Evolutionary conservation across 2,797 vertebrate genomes (phyloP).

Genomic region (Poeciliopsis gracilis): DNA sequence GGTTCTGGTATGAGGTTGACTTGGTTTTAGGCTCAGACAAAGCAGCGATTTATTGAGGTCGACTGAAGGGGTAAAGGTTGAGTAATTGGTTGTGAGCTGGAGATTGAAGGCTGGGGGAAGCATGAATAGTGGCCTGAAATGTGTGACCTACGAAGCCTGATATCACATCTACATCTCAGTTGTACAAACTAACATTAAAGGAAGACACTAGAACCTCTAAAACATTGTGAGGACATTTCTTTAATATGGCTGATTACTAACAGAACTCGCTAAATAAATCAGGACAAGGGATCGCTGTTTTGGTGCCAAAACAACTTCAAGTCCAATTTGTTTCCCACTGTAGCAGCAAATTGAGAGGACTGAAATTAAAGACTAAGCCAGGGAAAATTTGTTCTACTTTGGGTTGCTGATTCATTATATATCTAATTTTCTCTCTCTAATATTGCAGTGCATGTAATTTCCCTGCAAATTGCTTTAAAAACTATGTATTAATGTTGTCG

Average conservation of each 20-base stretch:
- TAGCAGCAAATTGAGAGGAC: slow-evolving; percentile 51
- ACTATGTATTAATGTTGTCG: slow-evolving; percentile 60
- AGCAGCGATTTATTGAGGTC: slow-evolving; percentile 48
- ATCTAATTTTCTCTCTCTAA: slow-evolving; percentile 66
- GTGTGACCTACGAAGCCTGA: slow-evolving; percentile 11
- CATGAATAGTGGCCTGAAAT: slow-evolving; percentile 31
- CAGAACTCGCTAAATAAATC: slow-evolving; percentile 53
- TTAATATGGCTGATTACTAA: slow-evolving; percentile 43
- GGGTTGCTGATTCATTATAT: slow-evolving; percentile 66
- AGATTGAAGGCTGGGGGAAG: slow-evolving; percentile 40
- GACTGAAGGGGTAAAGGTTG: slow-evolving; percentile 50
- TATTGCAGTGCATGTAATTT: slow-evolving; percentile 61
- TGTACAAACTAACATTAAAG: slow-evolving; percentile 12
- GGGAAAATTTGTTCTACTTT: slow-evolving; percentile 48
- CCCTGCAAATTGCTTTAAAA: slow-evolving; percentile 54
- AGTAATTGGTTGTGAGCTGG: slow-evolving; percentile 53
- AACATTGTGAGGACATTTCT: slow-evolving; percentile 14
- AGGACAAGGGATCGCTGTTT: slow-evolving; percentile 45
- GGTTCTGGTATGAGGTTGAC: slow-evolving; percentile 10
- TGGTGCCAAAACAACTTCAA: slow-evolving; percentile 44
- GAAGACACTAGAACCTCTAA: slow-evolving; percentile 50
- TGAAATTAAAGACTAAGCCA: slow-evolving; percentile 49
- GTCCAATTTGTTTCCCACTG: slow-evolving; percentile 61
- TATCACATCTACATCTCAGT: neutral
- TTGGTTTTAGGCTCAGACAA: slow-evolving; percentile 34